Evolutionary conservation across 1,140 invertebrate species (phyloP).

Genomic region (Hirudo medicinalis): DNA sequence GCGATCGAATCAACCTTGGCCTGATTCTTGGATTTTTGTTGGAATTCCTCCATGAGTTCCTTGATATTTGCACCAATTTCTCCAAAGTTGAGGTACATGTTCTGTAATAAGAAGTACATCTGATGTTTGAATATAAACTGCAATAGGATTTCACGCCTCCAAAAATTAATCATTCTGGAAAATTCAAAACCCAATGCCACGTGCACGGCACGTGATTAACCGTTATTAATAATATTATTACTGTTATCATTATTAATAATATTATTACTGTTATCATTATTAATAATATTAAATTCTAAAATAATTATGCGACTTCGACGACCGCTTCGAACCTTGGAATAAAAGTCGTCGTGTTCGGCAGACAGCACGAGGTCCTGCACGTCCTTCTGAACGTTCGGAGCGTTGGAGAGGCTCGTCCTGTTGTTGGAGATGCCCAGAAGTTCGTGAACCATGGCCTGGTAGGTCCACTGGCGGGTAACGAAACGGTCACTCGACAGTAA

Average conservation of each 20-base stretch:
- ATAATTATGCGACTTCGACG: too few species aligned
- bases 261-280: too few species aligned
- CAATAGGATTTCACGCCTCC: too few species aligned
- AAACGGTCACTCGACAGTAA: too few species aligned
- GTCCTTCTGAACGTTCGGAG: conserved; percentile 62
- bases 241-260: too few species aligned
- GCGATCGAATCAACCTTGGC: conserved; percentile 88
- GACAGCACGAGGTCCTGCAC: conserved; percentile 73
- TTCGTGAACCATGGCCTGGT: conserved; percentile 99
- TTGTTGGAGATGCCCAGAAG: conserved; percentile 86
- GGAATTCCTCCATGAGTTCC: conserved; percentile 91
- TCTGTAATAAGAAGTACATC: conserved; percentile 46
- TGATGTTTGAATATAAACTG: too few species aligned
- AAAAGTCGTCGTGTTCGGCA: conserved; percentile 93
- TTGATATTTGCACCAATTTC: conserved; percentile 96
- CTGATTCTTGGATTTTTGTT: conserved; percentile 84
- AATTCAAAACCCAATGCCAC: too few species aligned
- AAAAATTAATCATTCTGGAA: too few species aligned
- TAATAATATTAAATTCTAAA: too few species aligned
- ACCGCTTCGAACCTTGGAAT: conserved; percentile 58
- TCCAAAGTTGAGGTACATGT: conserved; percentile 90
- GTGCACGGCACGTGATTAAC: too few species aligned
- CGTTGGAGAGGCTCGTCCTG: conserved; percentile 67
- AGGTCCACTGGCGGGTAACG: conserved; percentile 69
- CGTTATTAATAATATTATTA: too few species aligned